Percentiles rank a stretch among this genome's conserved stretches.
Conservation (phyloP, 2,888 invertebrate species). For the Callosobruchus maculatus region DNA sequence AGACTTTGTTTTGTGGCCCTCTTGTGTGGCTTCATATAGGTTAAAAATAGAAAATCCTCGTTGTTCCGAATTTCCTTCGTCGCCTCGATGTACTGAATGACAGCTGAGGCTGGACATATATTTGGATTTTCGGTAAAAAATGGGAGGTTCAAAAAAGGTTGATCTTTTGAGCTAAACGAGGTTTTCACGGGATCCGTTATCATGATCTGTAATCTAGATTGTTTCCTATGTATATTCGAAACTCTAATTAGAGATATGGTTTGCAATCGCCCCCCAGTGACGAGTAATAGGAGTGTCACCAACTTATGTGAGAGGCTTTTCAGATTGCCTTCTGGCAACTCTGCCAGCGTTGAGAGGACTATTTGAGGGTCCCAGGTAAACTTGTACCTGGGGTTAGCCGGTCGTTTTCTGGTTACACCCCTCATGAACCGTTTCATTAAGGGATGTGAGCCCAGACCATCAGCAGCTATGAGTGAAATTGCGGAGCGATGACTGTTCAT, state of each 20-base stretch:
- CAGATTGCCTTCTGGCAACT: neutral
- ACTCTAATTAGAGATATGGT: conserved; percentile 24
- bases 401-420: conserved; percentile 20
- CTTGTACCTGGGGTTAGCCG: conserved; percentile 18
- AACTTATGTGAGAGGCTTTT: conserved; percentile 19
- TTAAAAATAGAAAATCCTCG: too few species aligned
- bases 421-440: conserved; percentile 13
- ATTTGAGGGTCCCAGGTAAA: conserved; percentile 23
- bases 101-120: conserved; percentile 8
- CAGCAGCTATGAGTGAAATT: too few species aligned
- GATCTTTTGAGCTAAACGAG: neutral
- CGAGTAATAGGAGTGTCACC: conserved; percentile 23
- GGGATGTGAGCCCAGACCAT: too few species aligned
- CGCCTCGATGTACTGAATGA: conserved; percentile 5
- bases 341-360: conserved; percentile 11
- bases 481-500: too few species aligned
- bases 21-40: too few species aligned
- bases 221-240: conserved; percentile 3
- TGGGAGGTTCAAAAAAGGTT: conserved; percentile 6
- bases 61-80: neutral
- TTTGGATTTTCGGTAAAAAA: conserved; percentile 9
- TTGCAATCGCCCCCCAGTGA: conserved; percentile 24
- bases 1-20: too few species aligned
- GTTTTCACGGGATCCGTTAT: conserved; percentile 23
- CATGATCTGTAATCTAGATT: conserved; percentile 13